A percentile compares a stretch with the other conserved stretches of the same genome.
phyloP scores from a whole-genome alignment of 2,888 invertebrate species.

The Stegophylla sp. region DNA sequence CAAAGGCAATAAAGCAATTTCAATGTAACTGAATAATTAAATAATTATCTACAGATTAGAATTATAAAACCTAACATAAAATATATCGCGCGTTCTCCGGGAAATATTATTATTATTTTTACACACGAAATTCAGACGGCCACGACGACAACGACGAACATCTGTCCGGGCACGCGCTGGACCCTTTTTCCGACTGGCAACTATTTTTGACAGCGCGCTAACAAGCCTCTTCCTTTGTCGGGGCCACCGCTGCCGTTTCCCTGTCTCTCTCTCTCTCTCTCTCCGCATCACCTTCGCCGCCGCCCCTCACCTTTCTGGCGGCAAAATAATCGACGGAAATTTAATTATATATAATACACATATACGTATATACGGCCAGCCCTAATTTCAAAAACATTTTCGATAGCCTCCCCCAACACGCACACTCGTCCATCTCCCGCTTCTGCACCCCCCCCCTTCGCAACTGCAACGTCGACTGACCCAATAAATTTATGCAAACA shows the following conservation, averaged over 20 bases:
- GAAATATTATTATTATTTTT: slow-evolving; percentile 29
- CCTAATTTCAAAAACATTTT: slow-evolving; percentile 43
- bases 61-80: no score
- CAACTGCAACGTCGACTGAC: neutral
- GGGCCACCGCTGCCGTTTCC: neutral
- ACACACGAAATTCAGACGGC: slow-evolving; percentile 20
- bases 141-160: slow-evolving; percentile 6
- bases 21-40: no score
- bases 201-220: slow-evolving; percentile 52
- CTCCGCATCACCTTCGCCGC: neutral
- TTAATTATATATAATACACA: no score
- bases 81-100: neutral
- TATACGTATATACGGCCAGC: slow-evolving; percentile 34
- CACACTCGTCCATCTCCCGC: neutral
- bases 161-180: slow-evolving; percentile 53
- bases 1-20: no score
- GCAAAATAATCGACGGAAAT: slow-evolving; percentile 54
- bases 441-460: neutral
- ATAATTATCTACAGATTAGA: no score
- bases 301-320: slow-evolving; percentile 24
- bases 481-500: neutral
- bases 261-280: no score
- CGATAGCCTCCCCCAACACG: neutral
- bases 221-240: slow-evolving; percentile 55
- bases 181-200: slow-evolving; percentile 48